Evolutionary conservation across 2,888 invertebrate genomes (phyloP), one percentile per base, ranked within the genome.

Genomic region (Psylliodes chrysocephalus): DNA sequence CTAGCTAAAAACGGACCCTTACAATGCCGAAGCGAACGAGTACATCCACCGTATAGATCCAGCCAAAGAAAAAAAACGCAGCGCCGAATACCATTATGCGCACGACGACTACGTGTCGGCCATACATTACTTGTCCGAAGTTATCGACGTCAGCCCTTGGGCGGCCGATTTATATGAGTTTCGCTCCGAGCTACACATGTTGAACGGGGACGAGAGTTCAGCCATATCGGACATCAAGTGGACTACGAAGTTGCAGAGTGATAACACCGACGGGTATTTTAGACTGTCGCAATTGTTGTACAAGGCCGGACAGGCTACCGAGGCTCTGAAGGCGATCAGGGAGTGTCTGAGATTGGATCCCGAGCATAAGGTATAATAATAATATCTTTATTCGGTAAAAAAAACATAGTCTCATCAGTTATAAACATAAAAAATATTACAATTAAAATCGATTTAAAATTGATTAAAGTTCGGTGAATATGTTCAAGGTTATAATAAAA

Each of bases 311-410:
- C 95, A 98, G 75, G 94, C 95, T 47, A 91, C 92, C 15, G 96
- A 96, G 75, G 89, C 96, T 0, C 85, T 99, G 33, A 93, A 90
- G 83, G 95, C 98, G 83, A 91, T 99, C 69, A 90, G 99, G 15
- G 98, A 99, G 82, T 99, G 99, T 81, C 86, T 99, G 14, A 96
- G 94, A 80, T 85, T 98, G 40, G 98, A 99, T 82, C 98, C 98
- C 0, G 99, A 99, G 75, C 97, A 99, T 84, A 95, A 96, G 83
- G 46, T 46, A 46, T 12, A 12, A n/a, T n/a, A n/a, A n/a, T n/a
- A n/a, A n/a, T n/a, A n/a, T n/a, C n/a, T n/a, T n/a, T n/a, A n/a
- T n/a, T n/a, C n/a, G n/a, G n/a, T n/a, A n/a, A n/a, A n/a, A n/a
- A n/a, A n/a, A n/a, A n/a, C n/a, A n/a, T n/a, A n/a, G n/a, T n/a